These are phyloP conservation scores for Mustela nigripes DNA, from an alignment of 2,113 vertebrate species.

Conservation along the genomic window DNA sequence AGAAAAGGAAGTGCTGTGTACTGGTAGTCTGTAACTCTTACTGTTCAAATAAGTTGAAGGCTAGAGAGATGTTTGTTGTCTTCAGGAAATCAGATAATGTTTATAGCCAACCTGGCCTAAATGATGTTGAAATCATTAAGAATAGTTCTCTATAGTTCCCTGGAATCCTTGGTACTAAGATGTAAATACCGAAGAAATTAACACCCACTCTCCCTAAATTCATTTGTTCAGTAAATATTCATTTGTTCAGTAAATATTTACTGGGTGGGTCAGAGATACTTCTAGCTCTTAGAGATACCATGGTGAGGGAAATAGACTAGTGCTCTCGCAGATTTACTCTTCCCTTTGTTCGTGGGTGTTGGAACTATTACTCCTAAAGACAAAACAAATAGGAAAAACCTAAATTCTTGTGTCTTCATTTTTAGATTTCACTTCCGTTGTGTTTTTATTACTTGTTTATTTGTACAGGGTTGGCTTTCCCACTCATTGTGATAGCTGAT, in stretches of 20 bases:
- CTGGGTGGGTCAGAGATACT: conserved; percentile 15
- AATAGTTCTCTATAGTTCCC: conserved; percentile 40
- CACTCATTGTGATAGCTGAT: neutral
- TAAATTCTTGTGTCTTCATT: conserved; percentile 19
- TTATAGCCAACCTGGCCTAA: conserved; percentile 43
- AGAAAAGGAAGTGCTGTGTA: conserved; percentile 83
- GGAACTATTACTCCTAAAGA: neutral
- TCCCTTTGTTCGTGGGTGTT: neutral
- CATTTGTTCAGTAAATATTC: conserved; percentile 55
- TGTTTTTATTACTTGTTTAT: conserved; percentile 10
- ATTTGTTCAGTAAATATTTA: conserved; percentile 53
- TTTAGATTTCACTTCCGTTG: conserved; percentile 45
- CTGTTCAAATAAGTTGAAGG: conserved; percentile 64
- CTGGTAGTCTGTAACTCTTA: conserved; percentile 52
- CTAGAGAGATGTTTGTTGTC: neutral
- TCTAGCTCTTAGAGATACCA: conserved; percentile 19
- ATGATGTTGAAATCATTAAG: conserved; percentile 64
- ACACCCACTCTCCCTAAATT: conserved; percentile 54
- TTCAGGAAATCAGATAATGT: conserved; percentile 74
- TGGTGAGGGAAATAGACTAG: neutral
- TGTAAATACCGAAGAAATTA: conserved; percentile 65
- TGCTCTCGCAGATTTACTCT: neutral
- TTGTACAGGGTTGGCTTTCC: conserved; percentile 46
- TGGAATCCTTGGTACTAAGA: conserved; percentile 65
- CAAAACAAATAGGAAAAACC: conserved; percentile 10